Evolutionary conservation across 2,113 vertebrate genomes (phyloP).

Genomic region (Corydoras sp.): DNA sequence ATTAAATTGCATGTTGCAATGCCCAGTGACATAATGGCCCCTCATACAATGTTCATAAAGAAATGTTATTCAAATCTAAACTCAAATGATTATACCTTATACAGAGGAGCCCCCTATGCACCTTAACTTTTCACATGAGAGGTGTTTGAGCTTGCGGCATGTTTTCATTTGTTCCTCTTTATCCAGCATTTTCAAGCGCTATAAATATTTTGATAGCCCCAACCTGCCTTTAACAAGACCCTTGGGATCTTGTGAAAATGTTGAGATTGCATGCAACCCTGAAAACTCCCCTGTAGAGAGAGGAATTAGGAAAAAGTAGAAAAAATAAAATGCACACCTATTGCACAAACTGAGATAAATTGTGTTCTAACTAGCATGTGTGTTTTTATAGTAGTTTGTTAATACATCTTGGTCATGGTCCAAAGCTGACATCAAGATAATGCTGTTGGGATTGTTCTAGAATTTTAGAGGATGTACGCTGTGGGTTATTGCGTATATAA

Average conservation of each 20-base stretch:
- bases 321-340: slow-evolving; percentile 36
- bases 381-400: slow-evolving; percentile 46
- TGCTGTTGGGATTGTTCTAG: background rate
- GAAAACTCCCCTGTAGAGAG: slow-evolving; percentile 24
- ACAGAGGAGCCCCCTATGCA: slow-evolving; percentile 33
- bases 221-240: slow-evolving; percentile 45
- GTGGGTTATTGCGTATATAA: background rate
- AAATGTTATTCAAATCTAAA: slow-evolving; percentile 65
- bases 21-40: slow-evolving; percentile 36
- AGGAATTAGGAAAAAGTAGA: background rate
- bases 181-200: slow-evolving; percentile 40
- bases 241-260: slow-evolving; percentile 40
- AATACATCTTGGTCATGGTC: slow-evolving; percentile 14
- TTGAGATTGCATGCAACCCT: slow-evolving; percentile 38
- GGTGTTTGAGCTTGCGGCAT: slow-evolving; percentile 23
- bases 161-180: slow-evolving; percentile 21
- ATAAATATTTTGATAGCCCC: slow-evolving; percentile 51
- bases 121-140: slow-evolving; percentile 28
- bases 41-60: slow-evolving; percentile 26
- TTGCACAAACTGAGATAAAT: slow-evolving; percentile 47
- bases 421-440: slow-evolving; percentile 1
- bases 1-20: slow-evolving; percentile 34
- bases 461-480: slow-evolving; percentile 1
- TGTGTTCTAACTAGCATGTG: slow-evolving; percentile 46
- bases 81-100: slow-evolving; percentile 52